A percentile compares a stretch with the other conserved stretches of the same genome.
phyloP scores from a whole-genome alignment of 2,888 invertebrate genomes.

The Eubasilissa splendida region DNA sequence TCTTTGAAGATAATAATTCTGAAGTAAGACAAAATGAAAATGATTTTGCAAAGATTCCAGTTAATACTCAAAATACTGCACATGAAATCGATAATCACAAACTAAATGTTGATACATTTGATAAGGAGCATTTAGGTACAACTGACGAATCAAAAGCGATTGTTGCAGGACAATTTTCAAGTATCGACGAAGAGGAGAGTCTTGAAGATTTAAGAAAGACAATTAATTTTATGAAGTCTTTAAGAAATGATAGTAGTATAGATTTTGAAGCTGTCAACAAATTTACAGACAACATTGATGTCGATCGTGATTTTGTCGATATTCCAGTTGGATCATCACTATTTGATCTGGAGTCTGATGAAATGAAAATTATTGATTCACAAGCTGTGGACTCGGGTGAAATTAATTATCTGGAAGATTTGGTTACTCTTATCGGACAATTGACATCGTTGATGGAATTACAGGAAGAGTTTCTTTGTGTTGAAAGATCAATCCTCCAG shows the following conservation, averaged over 20 bases:
- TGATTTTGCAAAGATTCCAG: too few relatives aligned
- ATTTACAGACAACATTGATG: constrained; percentile 9
- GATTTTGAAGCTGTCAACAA: constrained; percentile 31
- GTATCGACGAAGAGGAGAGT: too few relatives aligned
- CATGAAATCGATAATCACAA: too few relatives aligned
- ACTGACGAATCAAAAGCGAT: too few relatives aligned
- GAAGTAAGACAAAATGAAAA: too few relatives aligned
- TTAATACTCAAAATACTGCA: too few relatives aligned
- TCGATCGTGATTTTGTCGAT: constrained; percentile 27
- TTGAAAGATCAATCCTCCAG: constrained; percentile 38
- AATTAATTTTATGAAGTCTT: constrained; percentile 4
- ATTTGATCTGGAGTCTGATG: constrained; percentile 17
- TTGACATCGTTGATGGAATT: constrained; percentile 47
- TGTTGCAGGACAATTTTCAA: too few relatives aligned
- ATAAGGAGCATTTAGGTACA: too few relatives aligned
- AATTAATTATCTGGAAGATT: constrained; percentile 24
- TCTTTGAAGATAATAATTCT: too few relatives aligned
- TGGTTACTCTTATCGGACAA: constrained; percentile 46
- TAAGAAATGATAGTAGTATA: neutral
- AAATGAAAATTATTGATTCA: constrained; percentile 3
- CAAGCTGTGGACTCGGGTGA: neutral
- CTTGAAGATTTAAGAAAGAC: neutral
- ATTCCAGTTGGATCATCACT: neutral
- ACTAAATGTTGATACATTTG: too few relatives aligned
- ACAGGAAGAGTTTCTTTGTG: constrained; percentile 52